A percentile compares a stretch with the other conserved stretches of the same genome.
phyloP scores from a whole-genome alignment of 2,113 vertebrate species.

The Oophaga pumilio region DNA sequence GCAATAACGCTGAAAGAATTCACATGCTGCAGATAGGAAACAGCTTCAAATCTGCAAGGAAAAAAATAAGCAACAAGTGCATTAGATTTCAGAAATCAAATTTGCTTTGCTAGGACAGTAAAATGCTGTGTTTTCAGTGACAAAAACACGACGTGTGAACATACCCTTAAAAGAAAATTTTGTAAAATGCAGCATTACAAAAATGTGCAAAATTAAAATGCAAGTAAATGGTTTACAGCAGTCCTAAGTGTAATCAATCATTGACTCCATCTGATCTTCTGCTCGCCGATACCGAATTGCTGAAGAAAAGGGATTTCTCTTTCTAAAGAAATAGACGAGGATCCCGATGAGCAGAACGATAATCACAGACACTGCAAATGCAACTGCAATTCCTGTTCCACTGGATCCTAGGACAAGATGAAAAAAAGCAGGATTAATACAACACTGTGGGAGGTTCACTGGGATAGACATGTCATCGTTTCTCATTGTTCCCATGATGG shows the following conservation, averaged over 20 bases:
- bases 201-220: slow-evolving; percentile 35
- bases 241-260: slow-evolving; percentile 33
- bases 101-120: too few relatives aligned
- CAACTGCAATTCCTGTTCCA: slow-evolving; percentile 73
- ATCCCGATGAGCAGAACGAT: slow-evolving; percentile 65
- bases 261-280: slow-evolving; percentile 64
- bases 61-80: too few relatives aligned
- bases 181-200: background rate
- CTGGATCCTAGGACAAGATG: slow-evolving; percentile 69
- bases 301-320: slow-evolving; percentile 69
- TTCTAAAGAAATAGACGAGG: slow-evolving; percentile 78
- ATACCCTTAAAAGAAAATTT: background rate
- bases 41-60: too few relatives aligned
- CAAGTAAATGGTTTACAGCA: background rate
- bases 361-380: slow-evolving; percentile 74
- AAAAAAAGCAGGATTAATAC: background rate
- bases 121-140: too few relatives aligned
- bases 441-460: background rate
- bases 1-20: too few relatives aligned
- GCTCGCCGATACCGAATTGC: slow-evolving; percentile 85
- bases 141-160: too few relatives aligned
- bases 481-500: too few relatives aligned
- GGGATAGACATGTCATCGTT: too few relatives aligned
- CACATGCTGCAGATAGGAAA: too few relatives aligned
- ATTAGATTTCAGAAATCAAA: too few relatives aligned